Evolutionary conservation across 2,797 vertebrate species (phyloP).

Genomic region (Brachyrhaphis roseni): DNA sequence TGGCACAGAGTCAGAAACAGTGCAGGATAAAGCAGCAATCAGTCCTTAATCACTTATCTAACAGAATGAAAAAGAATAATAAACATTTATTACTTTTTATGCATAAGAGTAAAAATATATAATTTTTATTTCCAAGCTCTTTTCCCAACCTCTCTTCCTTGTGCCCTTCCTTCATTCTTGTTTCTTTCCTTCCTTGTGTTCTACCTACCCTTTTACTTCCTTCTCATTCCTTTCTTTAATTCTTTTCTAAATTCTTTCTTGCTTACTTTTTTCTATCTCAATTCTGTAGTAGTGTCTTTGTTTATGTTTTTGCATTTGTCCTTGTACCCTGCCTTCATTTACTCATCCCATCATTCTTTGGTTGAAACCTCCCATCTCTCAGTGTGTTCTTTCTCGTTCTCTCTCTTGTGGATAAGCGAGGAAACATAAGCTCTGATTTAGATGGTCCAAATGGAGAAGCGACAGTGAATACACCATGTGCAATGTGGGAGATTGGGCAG

Average conservation of each 20-base stretch:
- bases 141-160: background rate
- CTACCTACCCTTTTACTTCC: background rate
- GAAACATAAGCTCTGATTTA: conserved; percentile 30
- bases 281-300: background rate
- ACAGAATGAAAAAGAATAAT: background rate
- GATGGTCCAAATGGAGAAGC: background rate
- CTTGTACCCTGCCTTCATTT: background rate
- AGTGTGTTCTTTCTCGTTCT: background rate
- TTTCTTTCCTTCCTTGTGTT: background rate
- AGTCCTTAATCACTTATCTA: background rate
- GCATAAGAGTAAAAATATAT: background rate
- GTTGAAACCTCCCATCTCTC: background rate
- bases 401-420: background rate
- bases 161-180: background rate
- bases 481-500: background rate
- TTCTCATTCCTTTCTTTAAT: background rate
- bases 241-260: background rate
- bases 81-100: background rate
- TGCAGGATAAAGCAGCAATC: conserved; percentile 1
- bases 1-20: background rate
- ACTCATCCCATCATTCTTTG: background rate
- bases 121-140: background rate
- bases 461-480: background rate
- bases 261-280: background rate
- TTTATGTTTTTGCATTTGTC: background rate